Conservation (phyloP, 2,888 invertebrate species). For the Oeneis ivallda region DNA sequence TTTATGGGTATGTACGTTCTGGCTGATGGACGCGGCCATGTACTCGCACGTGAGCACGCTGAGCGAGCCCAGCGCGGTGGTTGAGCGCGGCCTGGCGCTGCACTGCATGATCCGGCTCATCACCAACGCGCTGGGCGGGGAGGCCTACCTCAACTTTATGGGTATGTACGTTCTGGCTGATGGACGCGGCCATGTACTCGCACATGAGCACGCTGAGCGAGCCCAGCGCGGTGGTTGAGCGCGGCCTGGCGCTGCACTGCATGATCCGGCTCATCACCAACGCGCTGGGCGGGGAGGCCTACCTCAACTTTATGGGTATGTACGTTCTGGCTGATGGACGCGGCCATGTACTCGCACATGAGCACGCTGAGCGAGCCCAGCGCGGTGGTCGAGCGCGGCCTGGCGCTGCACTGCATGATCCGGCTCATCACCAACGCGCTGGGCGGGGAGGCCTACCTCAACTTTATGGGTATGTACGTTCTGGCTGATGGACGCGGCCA, state of each 20-base stretch:
- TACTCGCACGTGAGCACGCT: constrained; percentile 95
- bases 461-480: constrained; percentile 93
- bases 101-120: constrained; percentile 98
- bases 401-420: constrained; percentile 98
- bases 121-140: constrained; percentile 96
- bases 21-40: constrained; percentile 99
- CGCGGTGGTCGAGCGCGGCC: constrained; percentile 92
- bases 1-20: constrained; percentile 93
- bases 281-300: constrained; percentile 97
- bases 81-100: constrained; percentile 96
- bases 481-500: constrained; percentile 99
- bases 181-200: constrained; percentile 99
- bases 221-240: constrained; percentile 88
- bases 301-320: constrained; percentile 98
- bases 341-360: constrained; percentile 99
- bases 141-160: constrained; percentile 99
- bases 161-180: constrained; percentile 87
- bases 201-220: constrained; percentile 93
- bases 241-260: constrained; percentile 98
- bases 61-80: constrained; percentile 85
- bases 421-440: constrained; percentile 95
- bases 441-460: constrained; percentile 99
- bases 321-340: constrained; percentile 96
- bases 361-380: constrained; percentile 86
- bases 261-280: constrained; percentile 97